phyloP scores from a whole-genome alignment of 2,113 vertebrate species.

The Paraplagusia blochii region DNA sequence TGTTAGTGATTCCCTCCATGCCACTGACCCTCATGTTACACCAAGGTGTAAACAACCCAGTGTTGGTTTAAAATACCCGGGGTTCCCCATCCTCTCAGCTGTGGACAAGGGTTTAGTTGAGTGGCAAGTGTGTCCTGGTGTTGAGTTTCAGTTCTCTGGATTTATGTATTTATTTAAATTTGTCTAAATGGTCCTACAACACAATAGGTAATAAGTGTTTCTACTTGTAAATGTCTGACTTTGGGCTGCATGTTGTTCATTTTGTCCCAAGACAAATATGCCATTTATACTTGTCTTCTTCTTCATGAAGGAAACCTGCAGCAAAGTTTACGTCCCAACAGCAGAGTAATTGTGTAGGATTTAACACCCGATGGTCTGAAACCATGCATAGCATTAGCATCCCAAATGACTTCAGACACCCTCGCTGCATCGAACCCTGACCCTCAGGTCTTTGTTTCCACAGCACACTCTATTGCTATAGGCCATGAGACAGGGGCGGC shows the following conservation, averaged over 20 bases:
- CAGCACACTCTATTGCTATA: slow-evolving; percentile 20
- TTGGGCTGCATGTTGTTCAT: neutral
- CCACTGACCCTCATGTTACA: neutral
- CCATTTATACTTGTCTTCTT: neutral
- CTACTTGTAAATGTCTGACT: neutral
- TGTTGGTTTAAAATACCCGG: neutral
- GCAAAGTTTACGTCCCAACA: slow-evolving; percentile 12
- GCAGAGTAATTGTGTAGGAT: slow-evolving; percentile 17
- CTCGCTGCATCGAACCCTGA: slow-evolving; percentile 31
- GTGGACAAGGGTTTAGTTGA: neutral
- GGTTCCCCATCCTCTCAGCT: neutral
- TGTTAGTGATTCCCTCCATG: neutral
- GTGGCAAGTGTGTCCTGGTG: neutral
- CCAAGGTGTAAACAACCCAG: neutral
- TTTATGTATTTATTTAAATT: too few species aligned
- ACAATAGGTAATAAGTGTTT: neutral
- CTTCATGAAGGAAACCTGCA: neutral
- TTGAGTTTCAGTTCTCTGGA: neutral
- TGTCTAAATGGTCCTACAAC: neutral
- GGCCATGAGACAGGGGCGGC: slow-evolving; percentile 37
- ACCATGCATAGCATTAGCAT: slow-evolving; percentile 56
- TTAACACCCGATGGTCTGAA: slow-evolving; percentile 16
- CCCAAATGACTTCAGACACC: slow-evolving; percentile 31
- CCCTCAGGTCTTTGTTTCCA: slow-evolving; percentile 44
- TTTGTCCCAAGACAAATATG: neutral